A percentile compares a stretch with the other conserved stretches of the same genome.
These are phyloP conservation scores for Drosophila prostipennis DNA, from an alignment of 2,888 invertebrate species.

Conservation along the genomic window DNA sequence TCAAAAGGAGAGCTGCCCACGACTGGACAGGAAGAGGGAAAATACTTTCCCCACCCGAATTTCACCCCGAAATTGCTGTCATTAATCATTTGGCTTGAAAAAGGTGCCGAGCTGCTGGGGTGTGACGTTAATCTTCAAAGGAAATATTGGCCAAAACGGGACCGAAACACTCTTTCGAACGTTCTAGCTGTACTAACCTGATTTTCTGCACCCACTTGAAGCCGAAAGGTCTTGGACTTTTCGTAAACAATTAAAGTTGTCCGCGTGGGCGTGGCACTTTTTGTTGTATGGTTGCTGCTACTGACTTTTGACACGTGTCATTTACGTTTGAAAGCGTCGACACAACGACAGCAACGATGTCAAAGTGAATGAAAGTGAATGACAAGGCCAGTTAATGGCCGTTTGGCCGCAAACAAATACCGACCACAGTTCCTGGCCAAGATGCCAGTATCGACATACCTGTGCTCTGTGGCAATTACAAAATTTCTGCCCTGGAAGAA, in stretches of 20 bases:
- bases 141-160: slow-evolving; percentile 5
- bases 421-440: slow-evolving; percentile 47
- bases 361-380: slow-evolving; percentile 43
- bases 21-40: slow-evolving; percentile 14
- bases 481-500: slow-evolving; percentile 8
- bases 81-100: slow-evolving; percentile 76
- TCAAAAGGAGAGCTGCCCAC: slow-evolving; percentile 51
- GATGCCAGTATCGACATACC: slow-evolving; percentile 31
- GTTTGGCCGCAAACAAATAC: slow-evolving; percentile 34
- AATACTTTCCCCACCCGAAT: slow-evolving; percentile 9
- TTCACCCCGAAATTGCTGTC: slow-evolving; percentile 63
- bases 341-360: slow-evolving; percentile 31
- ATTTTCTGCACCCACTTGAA: slow-evolving; percentile 5
- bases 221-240: slow-evolving; percentile 3
- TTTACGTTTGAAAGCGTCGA: slow-evolving; percentile 45
- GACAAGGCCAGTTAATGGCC: slow-evolving; percentile 55
- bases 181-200: not conserved
- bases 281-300: slow-evolving; percentile 28
- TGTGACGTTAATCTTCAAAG: slow-evolving; percentile 41
- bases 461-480: slow-evolving; percentile 38
- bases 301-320: slow-evolving; percentile 71
- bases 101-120: slow-evolving; percentile 65
- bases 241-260: slow-evolving; percentile 63
- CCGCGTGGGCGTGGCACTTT: slow-evolving; percentile 54
- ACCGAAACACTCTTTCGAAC: slow-evolving; percentile 7